Base-by-base conservation (phyloP, 2,797 vertebrate species). In the Crypturellus tataupa region DNA sequence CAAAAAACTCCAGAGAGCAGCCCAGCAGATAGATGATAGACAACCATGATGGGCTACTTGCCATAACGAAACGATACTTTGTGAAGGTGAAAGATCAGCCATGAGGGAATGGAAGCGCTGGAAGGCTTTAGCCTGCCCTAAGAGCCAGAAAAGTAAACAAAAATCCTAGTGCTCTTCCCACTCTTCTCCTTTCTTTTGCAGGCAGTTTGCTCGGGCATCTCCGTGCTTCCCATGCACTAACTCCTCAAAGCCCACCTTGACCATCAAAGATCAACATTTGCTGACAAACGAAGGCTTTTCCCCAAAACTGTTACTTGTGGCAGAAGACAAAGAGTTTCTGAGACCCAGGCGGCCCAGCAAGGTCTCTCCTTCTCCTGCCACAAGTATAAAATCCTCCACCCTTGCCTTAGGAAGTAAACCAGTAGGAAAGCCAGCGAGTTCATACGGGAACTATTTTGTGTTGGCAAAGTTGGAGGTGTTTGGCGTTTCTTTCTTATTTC, bases 371-470 rank as follows among this genome's bases (percentile, higher is more conserved):
- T 56, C 71, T 60, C 39, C 67, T 91, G 71, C 84, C 44, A 46
- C 51, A 68, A 71, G 85, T 67, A 87, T 85, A 93, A 96, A 96
- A 90, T 80, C 78, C 64, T 88, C 13, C 0, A 23, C 60, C 53
- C 51, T 69, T 1, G 17, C 59, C 27, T 90, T 46, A 72, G 0
- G 2, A 70, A 63, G 33, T 5, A 44, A 89, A 75, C 75, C 78
- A 89, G 85, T 80, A 80, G 60, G 67, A 90, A 89, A 91, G 68
- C 24, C 79, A 90, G 83, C 94, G 94, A 80, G 95, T 95, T 93
- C 27, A 56, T 65, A 91, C 87, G 84, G 53, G 95, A 94, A 84
- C 60, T 82, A 27, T 84, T 91, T 80, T 80, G 75, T 88, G 87
- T 87, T 91, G 95, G 90, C 93, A 89, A 29, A 82, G 67, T 63